Conservation (phyloP, 2,797 vertebrate genomes). For the Gila robusta region DNA sequence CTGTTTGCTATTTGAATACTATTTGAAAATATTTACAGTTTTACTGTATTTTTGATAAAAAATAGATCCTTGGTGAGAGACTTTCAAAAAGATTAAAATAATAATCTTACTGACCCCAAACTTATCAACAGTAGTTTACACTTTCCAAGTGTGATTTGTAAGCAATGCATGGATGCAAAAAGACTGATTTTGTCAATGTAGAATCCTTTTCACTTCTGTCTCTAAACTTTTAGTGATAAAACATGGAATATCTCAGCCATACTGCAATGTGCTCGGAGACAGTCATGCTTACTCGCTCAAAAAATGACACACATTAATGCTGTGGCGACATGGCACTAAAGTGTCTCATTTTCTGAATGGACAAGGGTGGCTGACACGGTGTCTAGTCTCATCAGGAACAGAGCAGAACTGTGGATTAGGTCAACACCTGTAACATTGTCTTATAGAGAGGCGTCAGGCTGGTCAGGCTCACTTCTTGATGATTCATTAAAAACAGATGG, state of each 20-base stretch:
- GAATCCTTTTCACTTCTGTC: not conserved
- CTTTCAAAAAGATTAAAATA: not conserved
- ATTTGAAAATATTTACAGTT: not conserved
- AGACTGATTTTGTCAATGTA: not conserved
- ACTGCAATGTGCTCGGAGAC: not conserved
- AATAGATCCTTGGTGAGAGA: not conserved
- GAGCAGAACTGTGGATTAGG: slow-evolving; percentile 30
- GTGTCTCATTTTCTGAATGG: slow-evolving; percentile 30
- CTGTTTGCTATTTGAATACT: no score
- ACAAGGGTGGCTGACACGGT: slow-evolving; percentile 28
- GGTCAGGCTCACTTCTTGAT: slow-evolving; percentile 7
- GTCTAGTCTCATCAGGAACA: slow-evolving; percentile 19
- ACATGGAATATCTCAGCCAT: not conserved
- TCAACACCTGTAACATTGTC: slow-evolving; percentile 39
- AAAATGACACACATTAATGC: slow-evolving; percentile 31
- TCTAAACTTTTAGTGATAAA: not conserved
- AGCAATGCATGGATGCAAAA: not conserved
- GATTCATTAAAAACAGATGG: slow-evolving; percentile 34
- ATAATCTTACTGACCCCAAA: not conserved
- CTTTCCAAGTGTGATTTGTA: not conserved
- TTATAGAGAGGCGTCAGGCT: slow-evolving; percentile 31
- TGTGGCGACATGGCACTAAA: slow-evolving; percentile 26
- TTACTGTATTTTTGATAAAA: not conserved
- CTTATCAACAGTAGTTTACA: not conserved
- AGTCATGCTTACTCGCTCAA: slow-evolving; percentile 26